phyloP scores from a whole-genome alignment of 2,888 invertebrate genomes.

The Eledone cirrhosa region DNA sequence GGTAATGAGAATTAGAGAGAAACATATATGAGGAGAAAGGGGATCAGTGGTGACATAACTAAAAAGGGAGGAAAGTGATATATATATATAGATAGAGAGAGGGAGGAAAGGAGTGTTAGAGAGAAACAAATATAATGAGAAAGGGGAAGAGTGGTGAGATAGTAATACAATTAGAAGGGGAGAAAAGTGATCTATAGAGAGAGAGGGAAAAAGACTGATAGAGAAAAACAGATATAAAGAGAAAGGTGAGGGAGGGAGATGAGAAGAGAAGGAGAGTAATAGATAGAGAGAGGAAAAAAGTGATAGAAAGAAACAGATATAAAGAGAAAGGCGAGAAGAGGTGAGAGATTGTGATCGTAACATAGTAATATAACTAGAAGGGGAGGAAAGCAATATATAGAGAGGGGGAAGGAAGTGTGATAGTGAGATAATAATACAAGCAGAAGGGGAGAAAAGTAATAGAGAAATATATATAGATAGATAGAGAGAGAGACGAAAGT shows the following conservation, averaged over 20 bases:
- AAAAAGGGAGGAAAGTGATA: too few species aligned
- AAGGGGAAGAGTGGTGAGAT: too few species aligned
- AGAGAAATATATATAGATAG: conserved; percentile 16
- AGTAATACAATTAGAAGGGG: neutral
- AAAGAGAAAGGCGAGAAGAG: neutral
- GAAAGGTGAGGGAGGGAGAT: neutral
- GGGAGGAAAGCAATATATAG: neutral
- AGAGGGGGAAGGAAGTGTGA: neutral
- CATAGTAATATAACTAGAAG: neutral
- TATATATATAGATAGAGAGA: conserved; percentile 29
- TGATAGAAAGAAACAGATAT: neutral
- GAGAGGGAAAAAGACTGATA: neutral
- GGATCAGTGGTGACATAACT: neutral
- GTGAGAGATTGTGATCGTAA: neutral
- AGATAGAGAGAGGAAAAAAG: neutral
- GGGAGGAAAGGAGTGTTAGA: too few species aligned
- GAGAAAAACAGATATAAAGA: conserved; percentile 1
- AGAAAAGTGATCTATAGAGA: neutral
- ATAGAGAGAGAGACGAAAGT: conserved; percentile 24
- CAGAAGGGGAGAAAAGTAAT: neutral
- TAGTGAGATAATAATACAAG: too few species aligned
- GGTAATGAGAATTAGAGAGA: neutral
- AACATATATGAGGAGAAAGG: neutral
- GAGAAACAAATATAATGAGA: too few species aligned
- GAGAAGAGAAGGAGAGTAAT: neutral